Evolutionary conservation across 53 echinoderm and acorn worm species (phyloP), one percentile per base, ranked within the genome.

Genomic region (Paracentrotus lividus): DNA sequence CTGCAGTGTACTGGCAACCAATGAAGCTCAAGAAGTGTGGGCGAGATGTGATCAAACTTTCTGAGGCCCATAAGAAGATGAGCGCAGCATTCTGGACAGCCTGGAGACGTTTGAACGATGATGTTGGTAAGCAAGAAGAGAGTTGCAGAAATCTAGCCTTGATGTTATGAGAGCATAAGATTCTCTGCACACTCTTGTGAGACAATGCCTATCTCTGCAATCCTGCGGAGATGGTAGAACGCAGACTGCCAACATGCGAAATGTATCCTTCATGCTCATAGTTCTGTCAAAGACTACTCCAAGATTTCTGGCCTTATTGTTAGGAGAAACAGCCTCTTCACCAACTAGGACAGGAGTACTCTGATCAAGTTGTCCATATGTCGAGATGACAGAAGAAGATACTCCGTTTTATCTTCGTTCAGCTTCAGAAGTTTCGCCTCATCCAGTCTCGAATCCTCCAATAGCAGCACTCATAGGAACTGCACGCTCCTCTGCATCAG

Each of bases 241-340:
- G 59, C 59, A 59, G 59, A 81, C 84, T 49, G 84, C 44, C 43
- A 44, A 81, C 84, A 81, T 81, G 16, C 4, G 84, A 81, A 44
- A 81, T 81, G 84, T 81, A 24, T 77, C 42, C 64, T 64, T 29
- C 64, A 64, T 64, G 64, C 64, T 64, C 29, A 77, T 77, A 5
- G 78, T 77, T 77, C 45, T 77, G 78, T 77, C 78, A 16, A 77
- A 77, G 78, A 77, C 78, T 77, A 77, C 78, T 26, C 42, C 42
- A 77, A 77, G 45, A 45, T 77, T 77, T 77, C 42, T 38, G 42
- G 78, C 38, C 78, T 38, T 77, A 43, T 24, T 38, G 78, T 7
- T 40, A 8, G 78, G 78, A 77, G 42, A 77, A 42, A 77, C 5
- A 77, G 78, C 78, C 42, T 77, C 78, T 5, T 77, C 45, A 42